Base-by-base conservation (phyloP, 2,888 invertebrate genomes). In the Amiota minor region DNA sequence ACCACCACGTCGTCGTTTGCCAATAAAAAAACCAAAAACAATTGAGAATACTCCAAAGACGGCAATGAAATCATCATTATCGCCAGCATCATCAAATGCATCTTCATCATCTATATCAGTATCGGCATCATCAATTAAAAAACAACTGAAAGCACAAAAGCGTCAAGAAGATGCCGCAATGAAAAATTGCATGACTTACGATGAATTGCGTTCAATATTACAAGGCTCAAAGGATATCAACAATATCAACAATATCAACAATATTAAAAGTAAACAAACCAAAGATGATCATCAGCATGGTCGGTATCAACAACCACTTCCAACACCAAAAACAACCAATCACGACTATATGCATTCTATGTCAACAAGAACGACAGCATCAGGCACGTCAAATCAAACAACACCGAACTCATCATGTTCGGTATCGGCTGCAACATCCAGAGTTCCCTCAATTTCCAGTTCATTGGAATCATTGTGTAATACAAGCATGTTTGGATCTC, bases 181-280 rank as follows among this genome's bases (percentile, higher is more conserved):
- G n/a, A 62, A 35, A 35, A 76, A 78, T 49, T 82, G 86, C 75
- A 86, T 83, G 86, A 86, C 76, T 76, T 78, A 83, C 49, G 84
- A 86, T 75, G 83, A 83, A 75, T 67, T 83, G 73, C 85, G 86
- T 46, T 70, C 73, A 75, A 83, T 83, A 56, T 84, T 86, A 2
- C 71, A 71, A 23, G 86, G 83, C 70, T 84, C 76, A 65, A 76
- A 79, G 12, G 73, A 74, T 53, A 53, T 53, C 53, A 53, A 50
- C 11, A 50, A 4, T 50, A 50, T 3, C 50, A 56, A 56, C 56
- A 56, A 16, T 56, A 10, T 16, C 56, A 10, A 11, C 20, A 59
- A 59, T 18, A 59, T n/a, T 11, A 18, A 59, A n/a, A 59, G 12
- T 53, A 53, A n/a, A 4, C 53, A 53, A 53, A 53, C n/a, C 35